These are phyloP conservation scores for Zosterops borbonicus DNA, from an alignment of 2,113 vertebrate genomes.

Conservation along the genomic window DNA sequence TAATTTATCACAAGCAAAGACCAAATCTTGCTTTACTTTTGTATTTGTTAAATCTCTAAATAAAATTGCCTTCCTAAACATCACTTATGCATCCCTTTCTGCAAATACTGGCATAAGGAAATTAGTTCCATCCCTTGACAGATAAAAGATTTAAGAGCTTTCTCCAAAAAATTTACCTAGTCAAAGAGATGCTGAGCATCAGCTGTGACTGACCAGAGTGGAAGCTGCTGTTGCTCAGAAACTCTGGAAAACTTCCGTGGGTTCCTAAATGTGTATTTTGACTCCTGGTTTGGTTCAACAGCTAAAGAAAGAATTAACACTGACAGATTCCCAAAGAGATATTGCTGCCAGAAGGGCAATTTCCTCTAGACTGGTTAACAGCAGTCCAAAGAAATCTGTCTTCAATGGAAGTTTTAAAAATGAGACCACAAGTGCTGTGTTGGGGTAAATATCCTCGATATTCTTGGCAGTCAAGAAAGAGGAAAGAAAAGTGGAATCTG, in stretches of 20 bases:
- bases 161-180: neutral
- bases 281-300: conserved; percentile 46
- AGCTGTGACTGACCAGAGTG: neutral
- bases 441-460: neutral
- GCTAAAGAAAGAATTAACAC: conserved; percentile 6
- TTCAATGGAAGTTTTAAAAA: conserved; percentile 42
- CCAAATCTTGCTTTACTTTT: neutral
- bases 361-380: conserved; percentile 50
- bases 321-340: conserved; percentile 42
- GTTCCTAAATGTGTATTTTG: conserved; percentile 22
- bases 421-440: neutral
- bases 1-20: neutral
- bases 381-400: conserved; percentile 30
- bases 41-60: neutral
- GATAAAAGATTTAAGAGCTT: neutral
- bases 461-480: neutral
- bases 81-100: neutral
- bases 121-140: neutral
- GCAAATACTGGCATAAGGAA: neutral
- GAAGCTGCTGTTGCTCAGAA: neutral
- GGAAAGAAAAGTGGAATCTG: neutral
- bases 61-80: neutral
- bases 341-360: conserved; percentile 40
- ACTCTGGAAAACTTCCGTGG: neutral
- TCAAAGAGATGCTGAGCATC: neutral